Evolutionary conservation across 2,113 vertebrate genomes (phyloP), one percentile per base, ranked within the genome.

Genomic region (Geothlypis trichas): DNA sequence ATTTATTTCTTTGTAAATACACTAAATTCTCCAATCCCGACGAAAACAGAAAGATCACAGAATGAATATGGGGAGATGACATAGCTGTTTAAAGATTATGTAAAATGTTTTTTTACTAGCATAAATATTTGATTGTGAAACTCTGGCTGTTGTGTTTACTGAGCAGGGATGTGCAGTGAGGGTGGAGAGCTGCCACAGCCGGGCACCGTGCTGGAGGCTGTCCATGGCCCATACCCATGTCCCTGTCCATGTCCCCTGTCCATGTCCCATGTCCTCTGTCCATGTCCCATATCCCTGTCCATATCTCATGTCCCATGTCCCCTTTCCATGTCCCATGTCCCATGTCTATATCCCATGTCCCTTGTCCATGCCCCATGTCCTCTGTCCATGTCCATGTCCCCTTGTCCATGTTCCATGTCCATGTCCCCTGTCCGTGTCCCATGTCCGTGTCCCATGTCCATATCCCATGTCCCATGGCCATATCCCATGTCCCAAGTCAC

Each of bases 121-220:
- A 76, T 98, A 98, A 98, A 98, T 98, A 98, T 98, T 98, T 98
- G 97, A 97, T 97, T 97, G 97, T 97, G 94, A 95, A 97, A 87
- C 94, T 94, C 96, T 96, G 96, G 96, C 96, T 97, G 97, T 97
- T 94, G 96, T 98, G 97, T 98, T 98, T 98, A 96, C 91, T 1
- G 19, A 91, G 92, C 78, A 76, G 91, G 81, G 94, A 97, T 96
- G 97, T n/a, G 22, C 87, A 87, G 96, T 42, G 86, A 79, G 81
- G 15, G 69, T 33, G 46, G 49, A 27, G 52, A 51, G 95, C 73
- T 89, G 90, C 73, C 46, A 26, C 28, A 58, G 33, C 13, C 22
- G 7, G 96, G 67, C 84, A 71, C 66, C 7, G 20, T 1, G 15
- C n/a, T 95, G 95, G 95, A 17, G 3, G n/a, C 30, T 62, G 94